Conservation (phyloP, 2,797 vertebrate genomes). For the Pseudochaenichthys georgianus region DNA sequence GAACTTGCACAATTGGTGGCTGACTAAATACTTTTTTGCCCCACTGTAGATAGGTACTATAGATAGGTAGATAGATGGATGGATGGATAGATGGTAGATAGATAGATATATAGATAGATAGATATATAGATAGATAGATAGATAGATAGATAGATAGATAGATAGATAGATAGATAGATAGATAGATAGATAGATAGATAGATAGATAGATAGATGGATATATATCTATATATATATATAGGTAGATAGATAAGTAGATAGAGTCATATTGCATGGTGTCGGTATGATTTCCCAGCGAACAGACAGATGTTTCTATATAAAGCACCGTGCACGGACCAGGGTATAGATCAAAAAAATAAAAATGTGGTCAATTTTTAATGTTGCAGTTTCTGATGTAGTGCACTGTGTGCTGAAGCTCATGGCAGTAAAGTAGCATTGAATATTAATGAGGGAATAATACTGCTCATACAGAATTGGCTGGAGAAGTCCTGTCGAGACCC, state of each 20-base stretch:
- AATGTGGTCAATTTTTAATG: slow-evolving; percentile 74
- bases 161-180: no score
- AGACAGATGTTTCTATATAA: slow-evolving; percentile 31
- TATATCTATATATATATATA: not conserved
- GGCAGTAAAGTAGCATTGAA: slow-evolving; percentile 73
- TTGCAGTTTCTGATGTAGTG: slow-evolving; percentile 65
- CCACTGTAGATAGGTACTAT: no score
- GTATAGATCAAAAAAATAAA: slow-evolving; percentile 60
- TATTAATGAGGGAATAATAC: slow-evolving; percentile 78
- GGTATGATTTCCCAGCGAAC: not conserved
- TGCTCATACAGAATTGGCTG: slow-evolving; percentile 64
- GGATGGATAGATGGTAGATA: no score
- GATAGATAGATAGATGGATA: no score
- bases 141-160: no score
- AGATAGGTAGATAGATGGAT: no score
- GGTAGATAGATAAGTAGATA: not conserved
- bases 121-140: no score
- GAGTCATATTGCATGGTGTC: not conserved
- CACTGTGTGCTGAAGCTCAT: slow-evolving; percentile 61
- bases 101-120: no score
- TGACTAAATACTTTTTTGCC: no score
- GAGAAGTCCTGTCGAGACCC: slow-evolving; percentile 69
- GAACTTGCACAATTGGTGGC: no score
- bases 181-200: no score
- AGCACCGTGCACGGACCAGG: slow-evolving; percentile 31